Conservation (phyloP, 1,140 invertebrate species). For the Musca vetustissima region DNA sequence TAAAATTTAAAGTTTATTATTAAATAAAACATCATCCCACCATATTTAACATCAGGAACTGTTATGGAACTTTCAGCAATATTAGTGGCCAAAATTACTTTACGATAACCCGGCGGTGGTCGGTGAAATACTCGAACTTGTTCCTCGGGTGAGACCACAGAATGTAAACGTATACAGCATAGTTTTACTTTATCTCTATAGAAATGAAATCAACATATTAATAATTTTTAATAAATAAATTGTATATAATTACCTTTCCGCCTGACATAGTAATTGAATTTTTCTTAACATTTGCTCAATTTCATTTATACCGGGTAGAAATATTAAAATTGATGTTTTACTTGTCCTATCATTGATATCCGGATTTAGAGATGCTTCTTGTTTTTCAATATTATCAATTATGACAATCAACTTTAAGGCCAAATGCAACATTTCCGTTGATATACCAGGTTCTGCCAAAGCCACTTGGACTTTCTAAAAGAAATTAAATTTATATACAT, state of each 20-base stretch:
- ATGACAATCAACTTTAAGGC: slow-evolving; percentile 67
- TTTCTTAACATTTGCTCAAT: slow-evolving; percentile 65
- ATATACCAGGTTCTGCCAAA: slow-evolving; percentile 59
- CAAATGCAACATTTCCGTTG: slow-evolving; percentile 60
- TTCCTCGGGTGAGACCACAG: slow-evolving; percentile 42
- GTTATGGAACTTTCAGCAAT: slow-evolving; percentile 98
- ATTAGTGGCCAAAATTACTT: slow-evolving; percentile 93
- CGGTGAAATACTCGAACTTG: slow-evolving; percentile 49
- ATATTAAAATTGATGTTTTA: slow-evolving; percentile 72
- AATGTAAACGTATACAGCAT: slow-evolving; percentile 46
- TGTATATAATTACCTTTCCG: slow-evolving; percentile 38
- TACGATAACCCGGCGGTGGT: slow-evolving; percentile 63
- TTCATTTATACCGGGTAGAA: slow-evolving; percentile 84
- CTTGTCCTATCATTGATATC: slow-evolving; percentile 25
- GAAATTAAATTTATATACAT: neutral
- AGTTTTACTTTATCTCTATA: slow-evolving; percentile 33
- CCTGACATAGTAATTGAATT: slow-evolving; percentile 27
- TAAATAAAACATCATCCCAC: slow-evolving; percentile 54
- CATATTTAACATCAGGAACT: slow-evolving; percentile 89
- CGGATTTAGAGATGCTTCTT: slow-evolving; percentile 39
- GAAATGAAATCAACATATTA: neutral
- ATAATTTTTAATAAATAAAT: neutral
- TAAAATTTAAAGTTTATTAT: too few relatives aligned
- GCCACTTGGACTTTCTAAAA: slow-evolving; percentile 51
- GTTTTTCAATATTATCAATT: slow-evolving; percentile 71